Percentiles rank a stretch among this genome's conserved stretches.
These are phyloP conservation scores for Litoditis marina DNA, from an alignment of 2,888 invertebrate genomes.

Conservation along the genomic window DNA sequence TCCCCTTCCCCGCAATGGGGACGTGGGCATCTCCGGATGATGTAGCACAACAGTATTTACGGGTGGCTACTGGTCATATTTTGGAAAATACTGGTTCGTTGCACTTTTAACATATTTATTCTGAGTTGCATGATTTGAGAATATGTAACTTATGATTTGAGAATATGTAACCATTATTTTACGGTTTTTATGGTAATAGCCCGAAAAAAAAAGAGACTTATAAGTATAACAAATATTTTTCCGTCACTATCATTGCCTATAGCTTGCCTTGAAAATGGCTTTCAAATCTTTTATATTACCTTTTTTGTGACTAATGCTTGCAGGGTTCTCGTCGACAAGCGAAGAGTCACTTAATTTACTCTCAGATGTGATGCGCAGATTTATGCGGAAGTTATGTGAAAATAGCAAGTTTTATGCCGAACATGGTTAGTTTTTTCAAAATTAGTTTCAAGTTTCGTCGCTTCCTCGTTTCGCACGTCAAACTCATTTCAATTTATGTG, in stretches of 20 bases:
- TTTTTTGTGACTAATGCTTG: background rate
- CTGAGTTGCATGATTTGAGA: too few relatives aligned
- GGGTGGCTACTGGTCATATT: constrained; percentile 13
- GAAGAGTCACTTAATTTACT: constrained; percentile 15
- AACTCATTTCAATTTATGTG: too few relatives aligned
- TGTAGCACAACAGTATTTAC: constrained; percentile 9
- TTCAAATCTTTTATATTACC: background rate
- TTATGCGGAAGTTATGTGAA: constrained; percentile 6
- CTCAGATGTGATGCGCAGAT: constrained; percentile 12
- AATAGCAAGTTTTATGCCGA: constrained; percentile 18
- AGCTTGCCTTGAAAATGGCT: too few relatives aligned
- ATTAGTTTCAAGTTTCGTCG: too few relatives aligned
- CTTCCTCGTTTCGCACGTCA: too few relatives aligned
- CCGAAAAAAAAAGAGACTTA: background rate
- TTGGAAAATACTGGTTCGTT: constrained; percentile 12
- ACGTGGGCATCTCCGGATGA: constrained; percentile 8
- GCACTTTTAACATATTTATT: too few relatives aligned
- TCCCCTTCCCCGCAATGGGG: constrained; percentile 15
- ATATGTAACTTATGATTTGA: too few relatives aligned
- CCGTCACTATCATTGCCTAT: too few relatives aligned
- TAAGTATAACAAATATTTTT: background rate
- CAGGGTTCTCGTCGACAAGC: constrained; percentile 5
- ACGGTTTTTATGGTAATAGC: too few relatives aligned
- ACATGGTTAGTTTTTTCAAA: constrained; percentile 16
- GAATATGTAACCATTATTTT: too few relatives aligned